These are phyloP conservation scores for Semicossyphus pulcher DNA, from an alignment of 2,113 vertebrate species.

Conservation along the genomic window DNA sequence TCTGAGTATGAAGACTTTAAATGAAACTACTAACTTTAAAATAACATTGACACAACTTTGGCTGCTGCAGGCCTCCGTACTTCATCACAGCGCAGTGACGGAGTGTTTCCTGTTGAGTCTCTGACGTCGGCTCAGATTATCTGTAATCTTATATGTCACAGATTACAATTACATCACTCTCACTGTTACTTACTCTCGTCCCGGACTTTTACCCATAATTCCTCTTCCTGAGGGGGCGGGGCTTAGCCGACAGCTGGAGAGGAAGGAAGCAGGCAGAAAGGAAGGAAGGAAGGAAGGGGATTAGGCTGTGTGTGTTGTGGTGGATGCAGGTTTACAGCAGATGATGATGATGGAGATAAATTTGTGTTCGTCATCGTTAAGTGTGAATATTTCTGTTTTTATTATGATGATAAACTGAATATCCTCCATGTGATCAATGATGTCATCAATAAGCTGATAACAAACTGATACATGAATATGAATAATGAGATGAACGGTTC, in stretches of 20 bases:
- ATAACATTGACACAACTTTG: too few relatives aligned
- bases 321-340: not conserved
- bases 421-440: too few relatives aligned
- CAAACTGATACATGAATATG: too few relatives aligned
- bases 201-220: not conserved
- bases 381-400: too few relatives aligned
- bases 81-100: not conserved
- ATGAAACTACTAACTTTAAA: too few relatives aligned
- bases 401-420: too few relatives aligned
- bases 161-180: constrained; percentile 61
- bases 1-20: too few relatives aligned
- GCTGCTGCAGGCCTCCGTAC: not conserved
- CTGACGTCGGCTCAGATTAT: constrained; percentile 63
- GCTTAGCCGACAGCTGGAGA: not conserved
- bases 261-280: not conserved
- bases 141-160: constrained; percentile 57
- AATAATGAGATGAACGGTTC: too few relatives aligned
- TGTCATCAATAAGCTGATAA: too few relatives aligned
- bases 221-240: not conserved
- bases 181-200: constrained; percentile 13
- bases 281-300: not conserved
- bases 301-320: constrained; percentile 53
- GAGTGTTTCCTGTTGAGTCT: not conserved
- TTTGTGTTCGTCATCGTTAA: too few relatives aligned
- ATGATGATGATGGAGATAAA: too few relatives aligned